These are phyloP conservation scores for Acinonyx jubatus DNA, from an alignment of 2,113 vertebrate species.

Conservation along the genomic window DNA sequence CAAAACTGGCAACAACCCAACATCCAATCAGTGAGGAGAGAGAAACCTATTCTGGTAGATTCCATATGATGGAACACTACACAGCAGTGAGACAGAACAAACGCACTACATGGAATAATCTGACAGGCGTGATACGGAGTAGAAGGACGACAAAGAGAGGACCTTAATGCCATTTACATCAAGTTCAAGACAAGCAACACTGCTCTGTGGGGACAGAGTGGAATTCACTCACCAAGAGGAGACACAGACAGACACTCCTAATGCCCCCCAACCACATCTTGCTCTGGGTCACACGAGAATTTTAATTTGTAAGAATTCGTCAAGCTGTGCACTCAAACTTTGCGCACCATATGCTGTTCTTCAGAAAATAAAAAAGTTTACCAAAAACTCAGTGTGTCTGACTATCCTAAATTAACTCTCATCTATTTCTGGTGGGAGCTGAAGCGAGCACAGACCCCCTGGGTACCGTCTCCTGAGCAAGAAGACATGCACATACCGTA, in stretches of 20 bases:
- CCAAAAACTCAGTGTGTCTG: neutral
- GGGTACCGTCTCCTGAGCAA: neutral
- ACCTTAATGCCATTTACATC: neutral
- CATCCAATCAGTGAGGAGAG: neutral
- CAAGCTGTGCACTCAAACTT: neutral
- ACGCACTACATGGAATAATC: fast-evolving
- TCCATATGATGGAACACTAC: fast-evolving
- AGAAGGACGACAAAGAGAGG: neutral
- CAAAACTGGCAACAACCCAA: neutral
- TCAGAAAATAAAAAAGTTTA: neutral
- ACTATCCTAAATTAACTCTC: neutral
- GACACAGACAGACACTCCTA: neutral
- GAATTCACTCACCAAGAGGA: neutral
- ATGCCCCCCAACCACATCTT: fast-evolving
- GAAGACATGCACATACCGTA: fast-evolving
- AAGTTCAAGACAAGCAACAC: neutral
- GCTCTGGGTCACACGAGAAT: neutral
- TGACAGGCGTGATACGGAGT: fast-evolving
- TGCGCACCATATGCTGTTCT: neutral
- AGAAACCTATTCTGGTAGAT: neutral
- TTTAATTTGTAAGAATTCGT: neutral
- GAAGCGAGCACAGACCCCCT: neutral
- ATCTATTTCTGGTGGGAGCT: neutral
- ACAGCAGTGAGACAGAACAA: neutral
- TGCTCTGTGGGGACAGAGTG: fast-evolving